phyloP scores from a whole-genome alignment of 2,888 invertebrate genomes.

The Melitaea athalia region DNA sequence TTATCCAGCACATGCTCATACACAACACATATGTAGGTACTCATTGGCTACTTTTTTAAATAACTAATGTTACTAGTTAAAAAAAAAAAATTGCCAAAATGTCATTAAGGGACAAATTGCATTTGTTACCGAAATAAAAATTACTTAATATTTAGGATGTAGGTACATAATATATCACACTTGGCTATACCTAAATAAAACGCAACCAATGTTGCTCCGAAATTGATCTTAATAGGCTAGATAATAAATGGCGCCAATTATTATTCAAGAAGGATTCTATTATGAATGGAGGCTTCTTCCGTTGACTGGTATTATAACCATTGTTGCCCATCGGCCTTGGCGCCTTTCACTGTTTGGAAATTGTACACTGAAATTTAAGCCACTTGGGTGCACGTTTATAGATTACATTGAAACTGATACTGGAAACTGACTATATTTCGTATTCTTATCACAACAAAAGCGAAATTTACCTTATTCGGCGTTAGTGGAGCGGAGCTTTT shows the following conservation, averaged over 20 bases:
- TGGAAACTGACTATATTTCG: conserved; percentile 17
- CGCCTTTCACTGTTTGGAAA: conserved; percentile 73
- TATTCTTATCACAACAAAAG: conserved; percentile 21
- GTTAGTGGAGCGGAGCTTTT: conserved; percentile 2
- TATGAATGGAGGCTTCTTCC: conserved; percentile 68
- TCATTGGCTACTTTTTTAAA: too few species aligned
- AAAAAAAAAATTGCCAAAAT: too few species aligned
- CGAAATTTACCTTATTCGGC: conserved; percentile 6
- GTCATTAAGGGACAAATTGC: too few species aligned
- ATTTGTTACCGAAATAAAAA: too few species aligned
- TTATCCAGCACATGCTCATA: too few species aligned
- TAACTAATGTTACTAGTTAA: too few species aligned
- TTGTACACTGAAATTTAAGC: conserved; percentile 58
- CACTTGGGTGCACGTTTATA: conserved; percentile 25
- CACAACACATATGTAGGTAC: too few species aligned
- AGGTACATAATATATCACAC: too few species aligned
- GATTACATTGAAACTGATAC: conserved; percentile 24
- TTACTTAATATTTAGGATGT: too few species aligned
- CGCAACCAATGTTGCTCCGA: conserved; percentile 10
- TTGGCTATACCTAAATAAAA: not conserved
- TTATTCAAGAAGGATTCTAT: conserved; percentile 57
- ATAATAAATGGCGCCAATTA: conserved; percentile 45
- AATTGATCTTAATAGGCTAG: conserved; percentile 29
- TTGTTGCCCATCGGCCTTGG: conserved; percentile 63
- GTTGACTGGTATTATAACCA: conserved; percentile 52